Percentiles rank a stretch among this genome's conserved stretches.
Conservation (phyloP, 2,113 vertebrate species). For the Myrmecobius fasciatus region DNA sequence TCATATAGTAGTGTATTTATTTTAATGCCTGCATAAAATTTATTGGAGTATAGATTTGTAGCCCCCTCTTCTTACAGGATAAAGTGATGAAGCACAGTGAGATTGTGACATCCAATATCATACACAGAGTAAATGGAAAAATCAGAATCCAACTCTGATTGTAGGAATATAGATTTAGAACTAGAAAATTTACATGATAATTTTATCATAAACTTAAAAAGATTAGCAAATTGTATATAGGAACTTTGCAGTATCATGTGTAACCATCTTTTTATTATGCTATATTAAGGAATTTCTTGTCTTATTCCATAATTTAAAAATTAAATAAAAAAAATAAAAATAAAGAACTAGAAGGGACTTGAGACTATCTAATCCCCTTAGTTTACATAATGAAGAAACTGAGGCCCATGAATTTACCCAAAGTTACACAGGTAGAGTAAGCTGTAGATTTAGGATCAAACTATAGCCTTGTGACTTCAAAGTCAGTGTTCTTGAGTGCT, state of each 20-base stretch:
- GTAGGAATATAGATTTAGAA: not conserved
- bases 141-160: not conserved
- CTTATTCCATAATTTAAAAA: too few species aligned
- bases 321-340: too few species aligned
- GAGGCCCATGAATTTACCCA: not conserved
- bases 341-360: not conserved
- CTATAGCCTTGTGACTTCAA: not conserved
- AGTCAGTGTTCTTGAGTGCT: not conserved
- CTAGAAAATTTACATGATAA: too few species aligned
- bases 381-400: not conserved
- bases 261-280: too few species aligned
- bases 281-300: too few species aligned
- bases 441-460: not conserved
- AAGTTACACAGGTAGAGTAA: not conserved
- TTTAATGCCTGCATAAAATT: not conserved
- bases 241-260: too few species aligned
- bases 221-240: too few species aligned
- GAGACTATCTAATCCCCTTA: not conserved
- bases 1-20: rapidly evolving
- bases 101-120: not conserved
- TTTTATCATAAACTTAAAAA: too few species aligned
- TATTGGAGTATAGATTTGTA: too few species aligned
- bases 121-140: not conserved
- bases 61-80: too few species aligned
- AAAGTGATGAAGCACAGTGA: too few species aligned